Evolutionary conservation across 2,797 vertebrate species (phyloP), one percentile per base, ranked within the genome.

Genomic region (Fistularia tabacaria): DNA sequence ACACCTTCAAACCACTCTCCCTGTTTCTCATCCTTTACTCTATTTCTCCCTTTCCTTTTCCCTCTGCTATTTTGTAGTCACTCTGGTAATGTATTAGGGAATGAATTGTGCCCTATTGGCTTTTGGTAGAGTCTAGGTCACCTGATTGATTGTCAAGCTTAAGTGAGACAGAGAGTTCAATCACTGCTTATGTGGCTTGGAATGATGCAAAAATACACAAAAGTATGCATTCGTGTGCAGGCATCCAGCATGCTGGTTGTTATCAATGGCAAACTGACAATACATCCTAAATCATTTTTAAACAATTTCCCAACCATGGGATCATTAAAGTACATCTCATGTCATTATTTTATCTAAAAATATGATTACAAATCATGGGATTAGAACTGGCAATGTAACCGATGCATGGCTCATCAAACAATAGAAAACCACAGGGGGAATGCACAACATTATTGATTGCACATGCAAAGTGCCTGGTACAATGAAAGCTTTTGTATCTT

Each of bases 21-120:
- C 49, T 8, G 45, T 36, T 56, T 44, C 39, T 15, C 44, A n/a
- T 9, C 25, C 12, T 36, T 47, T 47, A 25, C 25, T 62, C 57
- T 50, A 49, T 47, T 56, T 7, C 59, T 42, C 14, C 37, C 50
- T 40, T 37, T 14, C 39, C 7, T 36, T 36, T 6, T 8, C 25
- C 2, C 46, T 11, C 14, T 50, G n/a, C 43, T 51, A 62, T 59
- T 62, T 61, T 45, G 3, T 56, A 41, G 51, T 57, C 72, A 62
- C 58, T 65, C 62, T 55, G 72, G 62, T 59, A 72, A 82, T 83
- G 84, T 86, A 82, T 72, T 65, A 73, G 68, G 71, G 66, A 83
- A 78, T 64, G 62, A 72, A 75, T 82, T 63, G 75, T 80, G 79
- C 71, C 82, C 81, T 82, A 81, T 81, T 84, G 81, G 81, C 69